Evolutionary conservation across 2,888 invertebrate genomes (phyloP), one percentile per base, ranked within the genome.

Genomic region (Mesoligia furuncula): DNA sequence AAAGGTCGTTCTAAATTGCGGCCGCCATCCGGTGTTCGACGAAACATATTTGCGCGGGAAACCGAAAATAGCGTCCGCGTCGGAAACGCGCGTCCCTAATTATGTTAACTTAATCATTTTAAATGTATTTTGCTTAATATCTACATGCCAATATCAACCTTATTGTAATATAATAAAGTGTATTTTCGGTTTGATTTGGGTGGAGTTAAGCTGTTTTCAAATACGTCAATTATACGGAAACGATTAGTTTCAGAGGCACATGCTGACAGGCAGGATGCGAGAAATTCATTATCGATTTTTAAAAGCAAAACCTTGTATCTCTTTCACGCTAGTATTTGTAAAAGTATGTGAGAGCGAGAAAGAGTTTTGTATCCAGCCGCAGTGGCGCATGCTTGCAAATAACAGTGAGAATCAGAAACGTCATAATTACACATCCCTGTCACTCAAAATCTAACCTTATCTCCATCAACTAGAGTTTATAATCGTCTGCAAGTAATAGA

Each of bases 161-260:
- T 90, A 90, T 0, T 0, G 0, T 0, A 0, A 0, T 0, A 0
- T 0, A 0, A 39, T 89, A 93, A 78, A 77, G 80, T 65, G 15
- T 24, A 84, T 73, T 80, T 86, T 90, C 5, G 20, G n/a, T 24
- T 81, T 11, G 0, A 17, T 5, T 24, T n/a, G 9, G 4, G 4
- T 42, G 24, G n/a, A 80, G 79, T 83, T 93, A 88, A 6, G 86
- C 45, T 87, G 54, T 92, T 93, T 81, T 70, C 3, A 24, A 76
- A 68, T 75, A 77, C 65, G 45, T 59, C 71, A 75, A 80, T 84
- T 80, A 92, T 91, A 88, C 93, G 96, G 96, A 96, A 96, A 94
- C 95, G 95, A 96, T 96, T 95, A 94, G 95, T 96, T 95, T 95
- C 94, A 94, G 93, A 92, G 93, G 93, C 95, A 93, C 95, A 95